Percentiles rank a stretch among this genome's conserved stretches.
Evolutionary conservation across 2,797 vertebrate species (phyloP).

Genomic region (Decapterus maruadsi): DNA sequence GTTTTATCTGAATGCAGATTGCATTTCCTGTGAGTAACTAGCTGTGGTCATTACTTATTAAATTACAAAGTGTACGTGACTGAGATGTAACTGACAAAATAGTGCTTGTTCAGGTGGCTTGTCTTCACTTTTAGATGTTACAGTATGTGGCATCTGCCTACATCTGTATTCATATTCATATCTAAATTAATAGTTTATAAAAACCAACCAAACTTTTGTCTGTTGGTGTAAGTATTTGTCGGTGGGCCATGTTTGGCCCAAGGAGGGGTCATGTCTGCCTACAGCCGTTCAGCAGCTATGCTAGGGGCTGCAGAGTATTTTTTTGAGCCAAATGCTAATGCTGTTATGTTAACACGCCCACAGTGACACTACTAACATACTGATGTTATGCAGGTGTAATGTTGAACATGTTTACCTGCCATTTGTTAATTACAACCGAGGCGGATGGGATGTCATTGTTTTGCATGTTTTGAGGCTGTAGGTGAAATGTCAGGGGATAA

Average conservation of each 20-base stretch:
- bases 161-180: too few species aligned
- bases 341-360: slow-evolving; percentile 1
- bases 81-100: not conserved
- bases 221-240: not conserved
- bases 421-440: not conserved
- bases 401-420: not conserved
- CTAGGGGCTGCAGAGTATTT: not conserved
- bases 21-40: not conserved
- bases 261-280: not conserved
- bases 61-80: not conserved
- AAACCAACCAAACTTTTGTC: not conserved
- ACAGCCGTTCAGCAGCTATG: not conserved
- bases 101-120: too few species aligned
- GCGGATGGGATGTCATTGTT: not conserved
- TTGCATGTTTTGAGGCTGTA: not conserved
- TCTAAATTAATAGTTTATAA: too few species aligned
- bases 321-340: slow-evolving; percentile 10
- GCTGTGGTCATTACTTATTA: not conserved
- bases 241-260: not conserved
- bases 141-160: too few species aligned
- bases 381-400: not conserved
- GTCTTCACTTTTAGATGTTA: too few species aligned
- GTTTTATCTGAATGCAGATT: not conserved
- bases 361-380: not conserved
- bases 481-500: not conserved